Evolutionary conservation across 2,888 invertebrate species (phyloP).

Genomic region (Brachyopa scutellaris): DNA sequence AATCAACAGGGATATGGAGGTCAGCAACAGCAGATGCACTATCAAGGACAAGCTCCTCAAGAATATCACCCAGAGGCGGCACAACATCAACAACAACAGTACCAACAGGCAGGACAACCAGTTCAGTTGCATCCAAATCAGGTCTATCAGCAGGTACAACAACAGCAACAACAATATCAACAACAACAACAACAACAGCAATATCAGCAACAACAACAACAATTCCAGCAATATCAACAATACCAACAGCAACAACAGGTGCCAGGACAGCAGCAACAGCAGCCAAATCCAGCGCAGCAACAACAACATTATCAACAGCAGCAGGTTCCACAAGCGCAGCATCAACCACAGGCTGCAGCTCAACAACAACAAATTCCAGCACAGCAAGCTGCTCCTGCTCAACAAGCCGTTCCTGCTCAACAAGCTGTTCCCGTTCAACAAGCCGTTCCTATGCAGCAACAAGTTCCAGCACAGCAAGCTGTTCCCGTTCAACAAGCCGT

Average conservation of each 20-base stretch:
- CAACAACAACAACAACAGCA: slow-evolving; percentile 74
- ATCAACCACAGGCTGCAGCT: slow-evolving; percentile 56
- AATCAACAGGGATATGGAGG: slow-evolving; percentile 74
- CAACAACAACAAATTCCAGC: slow-evolving; percentile 12
- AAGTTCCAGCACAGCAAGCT: slow-evolving; percentile 57
- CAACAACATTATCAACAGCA: slow-evolving; percentile 74
- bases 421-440: slow-evolving; percentile 28
- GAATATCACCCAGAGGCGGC: slow-evolving; percentile 75
- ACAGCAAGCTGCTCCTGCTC: neutral
- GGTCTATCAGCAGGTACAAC: slow-evolving; percentile 75
- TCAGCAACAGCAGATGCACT: slow-evolving; percentile 72
- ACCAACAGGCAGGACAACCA: slow-evolving; percentile 69
- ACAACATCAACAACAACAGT: slow-evolving; percentile 64
- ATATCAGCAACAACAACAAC: slow-evolving; percentile 69
- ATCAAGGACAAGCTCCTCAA: slow-evolving; percentile 76
- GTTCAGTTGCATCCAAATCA: slow-evolving; percentile 74
- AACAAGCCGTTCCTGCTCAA: neutral
- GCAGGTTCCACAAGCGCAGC: slow-evolving; percentile 60
- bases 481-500: slow-evolving; percentile 30
- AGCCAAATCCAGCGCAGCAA: slow-evolving; percentile 70
- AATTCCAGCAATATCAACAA: slow-evolving; percentile 73
- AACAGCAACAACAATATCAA: slow-evolving; percentile 75
- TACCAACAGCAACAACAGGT: slow-evolving; percentile 51
- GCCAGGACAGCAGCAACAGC: slow-evolving; percentile 72
- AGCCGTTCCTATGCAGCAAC: slow-evolving; percentile 7